These are phyloP conservation scores for Leucophenga maculata DNA, from an alignment of 2,888 invertebrate genomes.

Conservation along the genomic window DNA sequence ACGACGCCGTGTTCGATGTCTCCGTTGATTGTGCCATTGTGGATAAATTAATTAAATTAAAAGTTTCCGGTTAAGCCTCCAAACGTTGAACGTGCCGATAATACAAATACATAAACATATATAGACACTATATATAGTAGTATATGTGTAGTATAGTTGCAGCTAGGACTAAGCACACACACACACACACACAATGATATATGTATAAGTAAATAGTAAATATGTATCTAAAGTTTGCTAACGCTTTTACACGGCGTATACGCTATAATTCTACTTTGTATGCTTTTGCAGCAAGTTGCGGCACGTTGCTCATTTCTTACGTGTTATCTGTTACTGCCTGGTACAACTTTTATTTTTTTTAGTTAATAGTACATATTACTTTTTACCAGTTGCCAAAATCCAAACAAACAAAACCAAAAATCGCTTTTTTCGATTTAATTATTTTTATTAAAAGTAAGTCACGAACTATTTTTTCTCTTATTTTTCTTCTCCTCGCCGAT, in stretches of 20 bases:
- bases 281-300: neutral
- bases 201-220: neutral
- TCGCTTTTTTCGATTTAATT: conserved; percentile 54
- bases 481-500: conserved; percentile 39
- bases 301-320: neutral
- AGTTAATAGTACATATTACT: neutral
- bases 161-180: conserved; percentile 21
- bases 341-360: neutral
- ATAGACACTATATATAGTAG: neutral
- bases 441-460: conserved; percentile 61
- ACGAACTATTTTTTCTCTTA: conserved; percentile 43
- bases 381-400: conserved; percentile 29
- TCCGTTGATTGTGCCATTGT: conserved; percentile 68
- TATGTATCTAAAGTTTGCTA: neutral
- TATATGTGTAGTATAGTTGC: neutral
- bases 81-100: conserved; percentile 44
- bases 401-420: conserved; percentile 29
- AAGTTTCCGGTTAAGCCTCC: conserved; percentile 70
- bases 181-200: neutral
- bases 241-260: conserved; percentile 25
- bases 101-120: neutral
- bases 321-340: neutral
- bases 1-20: conserved; percentile 26
- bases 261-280: conserved; percentile 27
- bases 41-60: conserved; percentile 72